These are phyloP conservation scores for Mirounga angustirostris DNA, from an alignment of 2,113 vertebrate genomes.

Conservation along the genomic window DNA sequence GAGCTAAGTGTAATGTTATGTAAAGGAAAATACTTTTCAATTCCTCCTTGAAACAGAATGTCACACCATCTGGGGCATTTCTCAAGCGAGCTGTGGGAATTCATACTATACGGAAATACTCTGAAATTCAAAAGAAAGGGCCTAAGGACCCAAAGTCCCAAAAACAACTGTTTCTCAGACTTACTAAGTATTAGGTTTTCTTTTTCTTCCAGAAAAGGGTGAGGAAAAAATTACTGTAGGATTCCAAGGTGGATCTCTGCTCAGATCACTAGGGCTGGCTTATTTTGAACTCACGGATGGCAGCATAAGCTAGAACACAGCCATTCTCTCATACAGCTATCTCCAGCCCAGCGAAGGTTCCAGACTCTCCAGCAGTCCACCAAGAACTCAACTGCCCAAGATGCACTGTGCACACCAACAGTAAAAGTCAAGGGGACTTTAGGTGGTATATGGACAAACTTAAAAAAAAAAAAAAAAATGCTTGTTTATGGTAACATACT, in stretches of 20 bases:
- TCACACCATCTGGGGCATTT: slow-evolving; percentile 87
- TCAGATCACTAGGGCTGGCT: background rate
- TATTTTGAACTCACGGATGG: background rate
- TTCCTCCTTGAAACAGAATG: slow-evolving; percentile 86
- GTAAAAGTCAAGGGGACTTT: background rate
- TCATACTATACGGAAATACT: slow-evolving; percentile 79
- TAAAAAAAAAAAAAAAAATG: background rate
- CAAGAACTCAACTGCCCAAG: background rate
- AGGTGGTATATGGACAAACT: accelerated
- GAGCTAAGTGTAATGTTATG: slow-evolving; percentile 83
- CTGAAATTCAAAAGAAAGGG: slow-evolving; percentile 2
- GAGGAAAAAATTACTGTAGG: background rate
- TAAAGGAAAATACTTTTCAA: slow-evolving; percentile 85
- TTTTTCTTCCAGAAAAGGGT: background rate
- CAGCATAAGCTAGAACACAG: accelerated
- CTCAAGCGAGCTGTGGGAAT: slow-evolving; percentile 85
- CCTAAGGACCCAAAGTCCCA: background rate
- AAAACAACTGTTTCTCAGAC: slow-evolving; percentile 2
- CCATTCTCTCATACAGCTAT: background rate
- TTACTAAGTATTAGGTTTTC: background rate
- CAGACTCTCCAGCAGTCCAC: background rate
- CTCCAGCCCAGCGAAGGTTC: background rate
- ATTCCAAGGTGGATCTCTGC: background rate
- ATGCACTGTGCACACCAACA: accelerated
- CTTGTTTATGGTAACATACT: background rate